Percentiles rank a stretch among this genome's conserved stretches.
Evolutionary conservation across 2,888 invertebrate species (phyloP).

Genomic region (Dermolepida albohirtum): DNA sequence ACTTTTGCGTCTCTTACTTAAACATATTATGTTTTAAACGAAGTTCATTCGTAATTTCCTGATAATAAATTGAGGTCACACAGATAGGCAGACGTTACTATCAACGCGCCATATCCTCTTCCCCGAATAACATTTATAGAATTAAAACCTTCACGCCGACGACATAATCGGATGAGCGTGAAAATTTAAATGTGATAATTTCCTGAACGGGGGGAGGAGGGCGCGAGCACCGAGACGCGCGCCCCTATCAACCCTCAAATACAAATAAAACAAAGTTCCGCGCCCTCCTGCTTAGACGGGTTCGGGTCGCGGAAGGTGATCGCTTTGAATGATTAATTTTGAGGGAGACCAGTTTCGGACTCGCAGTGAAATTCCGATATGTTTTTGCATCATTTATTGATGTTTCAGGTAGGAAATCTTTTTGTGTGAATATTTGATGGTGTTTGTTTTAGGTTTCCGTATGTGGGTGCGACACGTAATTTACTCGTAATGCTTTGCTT

Average conservation of each 20-base stretch:
- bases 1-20: neutral
- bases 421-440: conserved; percentile 15
- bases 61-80: conserved; percentile 33
- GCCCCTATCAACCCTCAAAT: neutral
- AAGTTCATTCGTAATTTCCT: conserved; percentile 27
- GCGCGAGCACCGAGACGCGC: neutral
- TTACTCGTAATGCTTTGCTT: neutral
- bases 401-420: conserved; percentile 11
- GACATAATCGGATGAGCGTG: conserved; percentile 25
- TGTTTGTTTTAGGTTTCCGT: neutral
- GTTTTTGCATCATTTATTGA: conserved; percentile 28
- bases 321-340: conserved; percentile 36
- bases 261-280: conserved; percentile 16
- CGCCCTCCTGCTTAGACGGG: conserved; percentile 18
- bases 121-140: conserved; percentile 23
- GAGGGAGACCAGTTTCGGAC: conserved; percentile 16
- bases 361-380: conserved; percentile 13
- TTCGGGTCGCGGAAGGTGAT: conserved; percentile 20
- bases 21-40: conserved; percentile 6
- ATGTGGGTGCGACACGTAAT: conserved; percentile 1
- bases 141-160: conserved; percentile 36
- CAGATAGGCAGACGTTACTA: conserved; percentile 6
- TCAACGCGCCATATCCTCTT: conserved; percentile 26
- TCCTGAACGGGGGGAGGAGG: conserved; percentile 26
- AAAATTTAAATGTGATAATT: conserved; percentile 38